Evolutionary conservation across 2,888 invertebrate species (phyloP).

Genomic region (Steinernema carpocapsae): DNA sequence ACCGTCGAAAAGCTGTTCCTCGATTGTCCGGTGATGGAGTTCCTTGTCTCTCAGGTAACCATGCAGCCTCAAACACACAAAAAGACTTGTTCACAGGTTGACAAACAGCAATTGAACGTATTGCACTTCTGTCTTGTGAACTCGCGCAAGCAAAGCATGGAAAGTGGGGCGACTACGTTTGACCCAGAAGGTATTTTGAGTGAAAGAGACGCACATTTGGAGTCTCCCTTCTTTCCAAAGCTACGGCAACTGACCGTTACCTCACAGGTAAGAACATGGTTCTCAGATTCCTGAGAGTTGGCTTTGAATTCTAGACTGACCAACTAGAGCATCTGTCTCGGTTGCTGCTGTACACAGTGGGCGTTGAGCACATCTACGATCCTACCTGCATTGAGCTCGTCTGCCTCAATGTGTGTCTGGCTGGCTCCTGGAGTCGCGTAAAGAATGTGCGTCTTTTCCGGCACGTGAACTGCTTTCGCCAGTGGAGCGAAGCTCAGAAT

Average conservation of each 20-base stretch:
- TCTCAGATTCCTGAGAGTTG: not conserved
- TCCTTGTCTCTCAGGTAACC: conserved; percentile 56
- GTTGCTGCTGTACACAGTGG: conserved; percentile 53
- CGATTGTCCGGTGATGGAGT: conserved; percentile 58
- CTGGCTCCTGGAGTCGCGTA: conserved; percentile 57
- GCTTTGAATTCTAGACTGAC: conserved; percentile 51
- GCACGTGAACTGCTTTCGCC: conserved; percentile 59
- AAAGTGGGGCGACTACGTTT: not conserved
- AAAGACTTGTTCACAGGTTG: conserved; percentile 46
- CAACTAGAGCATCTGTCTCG: conserved; percentile 58
- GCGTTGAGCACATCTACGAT: conserved; percentile 57
- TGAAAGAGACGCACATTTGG: conserved; percentile 36
- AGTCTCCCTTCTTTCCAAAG: conserved; percentile 54
- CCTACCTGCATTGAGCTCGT: conserved; percentile 57
- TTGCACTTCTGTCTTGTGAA: conserved; percentile 37
- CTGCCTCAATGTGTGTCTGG: conserved; percentile 53
- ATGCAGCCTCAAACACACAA: not conserved
- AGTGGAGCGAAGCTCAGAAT: conserved; percentile 59
- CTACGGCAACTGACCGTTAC: conserved; percentile 60
- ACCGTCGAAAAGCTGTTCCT: conserved; percentile 52
- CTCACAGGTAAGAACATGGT: conserved; percentile 48
- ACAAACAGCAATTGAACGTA: conserved; percentile 55
- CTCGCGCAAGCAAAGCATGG: conserved; percentile 26
- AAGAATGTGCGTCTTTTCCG: conserved; percentile 56
- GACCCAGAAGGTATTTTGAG: conserved; percentile 38